A percentile compares a stretch with the other conserved stretches of the same genome.
Evolutionary conservation across 2,797 vertebrate genomes (phyloP).

Genomic region (Halcyon badia): DNA sequence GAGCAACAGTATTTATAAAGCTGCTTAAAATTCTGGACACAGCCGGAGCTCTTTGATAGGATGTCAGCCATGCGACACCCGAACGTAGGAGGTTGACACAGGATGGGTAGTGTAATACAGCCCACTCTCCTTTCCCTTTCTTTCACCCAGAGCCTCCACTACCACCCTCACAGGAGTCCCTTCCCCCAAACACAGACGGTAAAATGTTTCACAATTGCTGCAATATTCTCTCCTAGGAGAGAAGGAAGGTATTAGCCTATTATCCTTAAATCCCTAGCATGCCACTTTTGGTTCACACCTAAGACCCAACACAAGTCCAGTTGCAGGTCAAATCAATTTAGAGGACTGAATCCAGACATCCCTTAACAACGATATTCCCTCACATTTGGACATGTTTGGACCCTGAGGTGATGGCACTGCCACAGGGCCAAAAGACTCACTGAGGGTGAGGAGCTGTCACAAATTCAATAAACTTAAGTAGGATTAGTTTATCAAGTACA

Average conservation of each 20-base stretch:
- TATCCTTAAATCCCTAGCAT: background rate
- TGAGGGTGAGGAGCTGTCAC: background rate
- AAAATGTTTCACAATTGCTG: background rate
- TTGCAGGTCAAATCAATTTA: background rate
- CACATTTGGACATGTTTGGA: background rate
- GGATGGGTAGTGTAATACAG: slow-evolving; percentile 34
- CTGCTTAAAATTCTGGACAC: slow-evolving; percentile 71
- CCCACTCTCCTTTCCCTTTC: slow-evolving; percentile 44
- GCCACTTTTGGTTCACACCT: background rate
- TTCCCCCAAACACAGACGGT: background rate
- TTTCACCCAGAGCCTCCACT: slow-evolving; percentile 27
- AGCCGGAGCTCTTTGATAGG: slow-evolving; percentile 47
- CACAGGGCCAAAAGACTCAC: background rate
- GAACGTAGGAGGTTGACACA: background rate
- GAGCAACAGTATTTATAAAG: slow-evolving; percentile 66
- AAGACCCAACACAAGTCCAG: background rate
- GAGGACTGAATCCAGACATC: background rate
- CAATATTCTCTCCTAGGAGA: background rate
- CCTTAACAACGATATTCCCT: background rate
- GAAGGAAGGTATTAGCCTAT: background rate
- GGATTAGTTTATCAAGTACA: background rate
- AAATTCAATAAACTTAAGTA: background rate
- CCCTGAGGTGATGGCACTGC: background rate
- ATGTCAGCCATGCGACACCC: slow-evolving; percentile 56
- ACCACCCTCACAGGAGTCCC: slow-evolving; percentile 29